phyloP scores from a whole-genome alignment of 2,113 vertebrate species.

The western clawed frog (Xenopus tropicalis) region DNA sequence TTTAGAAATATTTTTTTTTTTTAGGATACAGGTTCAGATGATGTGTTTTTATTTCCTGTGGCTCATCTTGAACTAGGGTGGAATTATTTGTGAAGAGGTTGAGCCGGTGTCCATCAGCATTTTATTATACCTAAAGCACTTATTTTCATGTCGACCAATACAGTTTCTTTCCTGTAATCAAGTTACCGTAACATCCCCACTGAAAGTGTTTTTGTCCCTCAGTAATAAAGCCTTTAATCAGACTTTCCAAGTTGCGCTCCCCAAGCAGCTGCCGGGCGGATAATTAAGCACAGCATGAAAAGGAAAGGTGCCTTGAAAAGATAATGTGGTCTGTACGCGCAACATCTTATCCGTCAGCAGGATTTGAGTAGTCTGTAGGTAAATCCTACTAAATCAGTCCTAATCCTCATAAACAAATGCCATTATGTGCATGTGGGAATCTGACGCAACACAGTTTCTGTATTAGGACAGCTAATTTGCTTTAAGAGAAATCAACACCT shows the following conservation, averaged over 20 bases:
- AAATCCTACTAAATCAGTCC: background rate
- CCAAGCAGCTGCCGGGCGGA: conserved; percentile 41
- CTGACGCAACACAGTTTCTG: background rate
- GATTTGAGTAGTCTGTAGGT: conserved; percentile 2
- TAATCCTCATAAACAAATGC: background rate
- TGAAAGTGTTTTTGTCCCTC: conserved; percentile 47
- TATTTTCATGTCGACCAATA: too few relatives aligned
- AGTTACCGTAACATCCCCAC: background rate
- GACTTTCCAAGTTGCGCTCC: conserved; percentile 3
- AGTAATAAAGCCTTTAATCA: conserved; percentile 29
- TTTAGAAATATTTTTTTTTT: too few relatives aligned
- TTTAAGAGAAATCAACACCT: background rate
- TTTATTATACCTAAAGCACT: too few relatives aligned
- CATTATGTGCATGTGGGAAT: background rate
- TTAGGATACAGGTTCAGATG: too few relatives aligned
- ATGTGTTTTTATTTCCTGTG: too few relatives aligned
- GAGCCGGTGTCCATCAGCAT: too few relatives aligned
- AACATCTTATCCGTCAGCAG: conserved; percentile 42
- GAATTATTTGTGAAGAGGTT: too few relatives aligned
- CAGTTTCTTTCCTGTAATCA: too few relatives aligned
- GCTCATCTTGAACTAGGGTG: too few relatives aligned
- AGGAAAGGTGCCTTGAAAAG: conserved; percentile 44
- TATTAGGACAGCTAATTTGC: background rate
- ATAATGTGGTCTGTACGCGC: background rate
- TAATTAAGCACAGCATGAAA: conserved; percentile 54